Percentiles rank a stretch among this genome's conserved stretches.
Conservation (phyloP, 2,113 vertebrate species). For the Syngnathus floridae region DNA sequence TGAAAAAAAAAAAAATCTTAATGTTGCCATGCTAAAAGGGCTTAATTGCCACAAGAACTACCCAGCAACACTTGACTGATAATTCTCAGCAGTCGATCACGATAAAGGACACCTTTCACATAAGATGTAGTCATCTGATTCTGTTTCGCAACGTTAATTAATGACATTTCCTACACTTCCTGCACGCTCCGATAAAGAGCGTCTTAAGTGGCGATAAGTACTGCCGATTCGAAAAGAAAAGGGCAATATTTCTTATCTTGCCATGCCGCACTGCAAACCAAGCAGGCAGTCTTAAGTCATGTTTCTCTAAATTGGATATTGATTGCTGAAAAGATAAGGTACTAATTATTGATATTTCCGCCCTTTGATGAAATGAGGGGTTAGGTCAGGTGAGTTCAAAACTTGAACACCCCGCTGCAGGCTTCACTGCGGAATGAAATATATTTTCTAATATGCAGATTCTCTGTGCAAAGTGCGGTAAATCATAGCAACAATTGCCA, state of each 20-base stretch:
- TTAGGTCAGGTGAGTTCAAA: constrained; percentile 15
- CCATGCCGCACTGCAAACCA: not conserved
- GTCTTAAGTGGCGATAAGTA: constrained; percentile 20
- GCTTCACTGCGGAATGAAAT: constrained; percentile 35
- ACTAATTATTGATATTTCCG: constrained; percentile 45
- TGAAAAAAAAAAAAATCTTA: not conserved
- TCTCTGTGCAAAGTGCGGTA: constrained; percentile 42
- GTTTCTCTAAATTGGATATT: constrained; percentile 50
- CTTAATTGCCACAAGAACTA: not conserved
- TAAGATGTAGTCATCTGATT: not conserved
- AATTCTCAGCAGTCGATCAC: not conserved
- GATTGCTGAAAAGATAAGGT: constrained; percentile 51
- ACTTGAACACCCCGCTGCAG: constrained; percentile 17
- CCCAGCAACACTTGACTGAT: not conserved
- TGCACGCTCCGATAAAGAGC: constrained; percentile 21
- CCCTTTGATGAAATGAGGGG: constrained; percentile 12
- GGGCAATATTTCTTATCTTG: constrained; percentile 24
- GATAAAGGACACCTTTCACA: constrained; percentile 3
- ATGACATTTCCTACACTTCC: constrained; percentile 8
- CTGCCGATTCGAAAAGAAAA: constrained; percentile 18
- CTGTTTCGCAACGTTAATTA: constrained; percentile 9
- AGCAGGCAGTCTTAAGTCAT: constrained; percentile 26
- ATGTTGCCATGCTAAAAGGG: not conserved
- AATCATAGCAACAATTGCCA: constrained; percentile 58
- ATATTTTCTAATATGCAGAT: constrained; percentile 47